These are phyloP conservation scores for Capreolus pygargus DNA, from an alignment of 2,113 vertebrate species.

Conservation along the genomic window DNA sequence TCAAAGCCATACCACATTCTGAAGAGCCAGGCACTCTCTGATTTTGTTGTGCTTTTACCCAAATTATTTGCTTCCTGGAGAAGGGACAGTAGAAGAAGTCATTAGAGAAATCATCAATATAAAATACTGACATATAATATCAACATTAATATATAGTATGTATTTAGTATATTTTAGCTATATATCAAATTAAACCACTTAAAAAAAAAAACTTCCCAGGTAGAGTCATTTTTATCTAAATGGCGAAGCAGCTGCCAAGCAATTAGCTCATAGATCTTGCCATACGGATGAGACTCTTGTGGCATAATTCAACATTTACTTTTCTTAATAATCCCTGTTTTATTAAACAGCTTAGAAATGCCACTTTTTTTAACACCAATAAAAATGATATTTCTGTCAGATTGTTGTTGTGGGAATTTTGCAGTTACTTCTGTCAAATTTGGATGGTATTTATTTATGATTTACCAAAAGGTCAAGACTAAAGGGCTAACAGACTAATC, in stretches of 20 bases:
- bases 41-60: slow-evolving; percentile 78
- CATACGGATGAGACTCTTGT: background rate
- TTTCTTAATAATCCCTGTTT: slow-evolving; percentile 71
- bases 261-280: slow-evolving; percentile 48
- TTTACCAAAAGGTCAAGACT: slow-evolving; percentile 62
- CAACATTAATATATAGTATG: background rate
- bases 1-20: slow-evolving; percentile 89
- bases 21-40: slow-evolving; percentile 82
- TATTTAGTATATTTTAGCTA: background rate
- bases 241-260: background rate
- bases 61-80: slow-evolving; percentile 76
- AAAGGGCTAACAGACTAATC: slow-evolving; percentile 43
- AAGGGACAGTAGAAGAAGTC: slow-evolving; percentile 34
- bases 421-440: slow-evolving; percentile 59
- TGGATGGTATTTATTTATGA: slow-evolving; percentile 63
- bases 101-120: slow-evolving; percentile 36
- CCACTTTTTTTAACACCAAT: slow-evolving; percentile 65
- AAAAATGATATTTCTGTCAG: slow-evolving; percentile 70
- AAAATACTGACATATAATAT: background rate
- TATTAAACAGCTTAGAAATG: slow-evolving; percentile 63
- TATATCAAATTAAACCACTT: slow-evolving; percentile 24
- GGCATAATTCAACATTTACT: slow-evolving; percentile 53
- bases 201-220: slow-evolving; percentile 20
- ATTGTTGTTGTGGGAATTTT: slow-evolving; percentile 56
- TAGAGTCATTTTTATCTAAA: background rate